Evolutionary conservation across 2,797 vertebrate genomes (phyloP), one percentile per base, ranked within the genome.

Genomic region (Myoxocephalus aenaeus): DNA sequence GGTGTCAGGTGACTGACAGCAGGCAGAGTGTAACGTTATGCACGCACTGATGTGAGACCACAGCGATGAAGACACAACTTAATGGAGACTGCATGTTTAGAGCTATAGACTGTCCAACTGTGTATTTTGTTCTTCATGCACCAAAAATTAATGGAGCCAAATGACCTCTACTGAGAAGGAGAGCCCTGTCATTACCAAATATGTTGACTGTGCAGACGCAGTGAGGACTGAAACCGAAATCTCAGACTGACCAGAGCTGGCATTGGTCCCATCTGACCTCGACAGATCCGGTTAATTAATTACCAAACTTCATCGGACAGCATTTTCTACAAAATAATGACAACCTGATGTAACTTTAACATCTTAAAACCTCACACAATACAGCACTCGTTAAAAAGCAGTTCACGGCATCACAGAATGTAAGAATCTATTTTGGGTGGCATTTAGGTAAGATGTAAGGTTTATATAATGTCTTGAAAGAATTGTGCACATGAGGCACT

Each of bases 1-100:
- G 71, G 67, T 77, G 44, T 76, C 82, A 65, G 73, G 81, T 87
- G 75, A 84, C 72, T 85, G 84, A 84, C 78, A 73, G 68, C 77
- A 56, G 75, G 67, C 71, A 29, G 59, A 58, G 25, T 68, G 63
- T 62, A 76, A 84, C 54, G 79, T 68, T 71, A 81, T 75, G 77
- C 46, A 73, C 0, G 48, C 78, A 75, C 71, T 74, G 76, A 82
- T 72, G 83, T 75, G 88, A 88, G 70, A 77, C 82, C 34, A 15
- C 68, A 53, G 64, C 38, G 7, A 65, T 63, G 65, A 79, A 80
- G 66, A 61, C 48, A 27, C 67, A 73, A 65, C 57, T 57, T 79
- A 78, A 85, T 76, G 42, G 75, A 62, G 56, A 29, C 14, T 51
- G 22, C 38, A 36, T 70, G 69, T 87, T 86, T 73, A 53, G 13